Evolutionary conservation across 2,797 vertebrate species (phyloP), one percentile per base, ranked within the genome.

Genomic region (Ispidina lecontei): DNA sequence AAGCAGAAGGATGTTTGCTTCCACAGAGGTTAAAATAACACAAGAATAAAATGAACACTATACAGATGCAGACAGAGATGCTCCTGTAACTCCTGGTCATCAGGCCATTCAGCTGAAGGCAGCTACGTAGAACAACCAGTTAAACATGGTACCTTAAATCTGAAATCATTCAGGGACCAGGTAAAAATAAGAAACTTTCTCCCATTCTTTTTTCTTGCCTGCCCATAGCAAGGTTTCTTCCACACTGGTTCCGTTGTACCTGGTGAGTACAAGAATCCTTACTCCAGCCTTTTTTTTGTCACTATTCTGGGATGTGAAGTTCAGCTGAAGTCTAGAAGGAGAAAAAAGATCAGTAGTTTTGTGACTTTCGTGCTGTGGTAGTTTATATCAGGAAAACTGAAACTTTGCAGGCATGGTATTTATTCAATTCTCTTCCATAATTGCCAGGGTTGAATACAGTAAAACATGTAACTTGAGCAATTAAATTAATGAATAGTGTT

Each of bases 401-500:
- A 88, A 43, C 46, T 92, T 72, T 81, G 46, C 41, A 56, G 52
- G 18, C 51, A 31, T 56, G n/a, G 28, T 54, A 59, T 75, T 87
- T 84, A 71, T 70, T 71, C 37, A 18, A 4, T 47, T 77, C 47
- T 88, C 87, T 72, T 58, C 14, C 31, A 14, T 64, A 51, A 64
- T 72, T 88, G 37, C 19, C 37, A 29, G 35, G 33, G 26, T 43
- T 84, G 56, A 78, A 81, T 69, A 75, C 37, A 71, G 41, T 87
- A 60, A 89, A 92, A 74, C 19, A 29, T 37, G 18, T 52, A 74
- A 82, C 46, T 14, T 49, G n/a, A 60, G 51, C 46, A 68, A 87
- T 89, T 87, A 78, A 55, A 84, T 75, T 75, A 93, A 84, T 84
- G 29, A 84, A 69, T 75, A 47, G 47, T 79, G n/a, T 72, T 83